These are phyloP conservation scores for Hanleya hanleyi DNA, from an alignment of 2,888 invertebrate genomes.

Conservation along the genomic window DNA sequence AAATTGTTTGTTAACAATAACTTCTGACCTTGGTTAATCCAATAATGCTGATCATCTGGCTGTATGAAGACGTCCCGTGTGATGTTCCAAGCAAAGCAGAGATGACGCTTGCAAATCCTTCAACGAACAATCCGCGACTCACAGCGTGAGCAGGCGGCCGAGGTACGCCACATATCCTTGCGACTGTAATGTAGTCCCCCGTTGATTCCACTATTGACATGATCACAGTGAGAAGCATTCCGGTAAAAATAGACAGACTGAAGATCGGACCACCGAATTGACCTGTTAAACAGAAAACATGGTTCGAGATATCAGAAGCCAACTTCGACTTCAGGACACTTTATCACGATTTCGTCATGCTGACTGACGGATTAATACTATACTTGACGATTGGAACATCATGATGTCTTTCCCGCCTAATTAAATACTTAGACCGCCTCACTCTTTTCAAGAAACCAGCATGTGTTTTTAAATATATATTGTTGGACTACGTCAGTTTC, in stretches of 20 bases:
- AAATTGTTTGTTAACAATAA: no score
- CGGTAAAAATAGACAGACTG: background rate
- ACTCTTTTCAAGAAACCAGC: no score
- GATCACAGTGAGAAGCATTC: background rate
- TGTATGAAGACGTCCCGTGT: constrained; percentile 4
- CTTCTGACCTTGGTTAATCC: background rate
- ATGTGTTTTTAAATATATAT: no score
- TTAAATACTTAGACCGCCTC: no score
- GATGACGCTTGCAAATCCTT: background rate
- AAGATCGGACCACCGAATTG: background rate
- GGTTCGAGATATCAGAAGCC: no score
- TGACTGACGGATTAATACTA: no score
- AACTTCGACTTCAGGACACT: no score
- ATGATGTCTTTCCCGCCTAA: no score
- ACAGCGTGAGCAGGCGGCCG: background rate
- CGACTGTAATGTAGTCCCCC: background rate
- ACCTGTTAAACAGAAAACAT: background rate
- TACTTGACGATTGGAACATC: no score
- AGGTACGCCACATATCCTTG: background rate
- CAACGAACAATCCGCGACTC: background rate
- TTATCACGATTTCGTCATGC: no score
- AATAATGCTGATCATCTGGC: constrained; percentile 3
- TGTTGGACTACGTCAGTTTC: no score
- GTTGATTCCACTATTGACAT: background rate
- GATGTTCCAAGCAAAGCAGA: background rate